These are phyloP conservation scores for Drosophila suboccidentalis DNA, from an alignment of 2,888 invertebrate genomes.

Conservation along the genomic window DNA sequence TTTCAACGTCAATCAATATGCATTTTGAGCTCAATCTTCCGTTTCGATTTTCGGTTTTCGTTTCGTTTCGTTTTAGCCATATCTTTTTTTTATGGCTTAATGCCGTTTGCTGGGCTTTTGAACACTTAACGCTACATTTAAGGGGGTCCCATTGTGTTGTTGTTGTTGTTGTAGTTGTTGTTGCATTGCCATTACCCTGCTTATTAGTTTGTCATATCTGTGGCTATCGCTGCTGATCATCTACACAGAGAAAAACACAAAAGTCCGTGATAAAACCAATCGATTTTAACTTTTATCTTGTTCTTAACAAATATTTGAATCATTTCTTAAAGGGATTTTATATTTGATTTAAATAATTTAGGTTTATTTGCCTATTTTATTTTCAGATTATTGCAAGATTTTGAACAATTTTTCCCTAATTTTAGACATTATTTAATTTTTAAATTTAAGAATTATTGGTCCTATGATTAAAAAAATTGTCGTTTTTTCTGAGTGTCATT, in stretches of 20 bases:
- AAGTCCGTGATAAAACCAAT: too few species aligned
- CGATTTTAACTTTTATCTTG: too few species aligned
- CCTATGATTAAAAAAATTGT: too few species aligned
- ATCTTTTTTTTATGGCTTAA: constrained; percentile 79
- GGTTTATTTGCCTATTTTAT: too few species aligned
- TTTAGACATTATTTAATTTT: too few species aligned
- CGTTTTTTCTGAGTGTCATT: too few species aligned
- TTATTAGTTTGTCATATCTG: constrained; percentile 68
- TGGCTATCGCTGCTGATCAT: constrained; percentile 45
- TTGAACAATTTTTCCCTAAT: too few species aligned
- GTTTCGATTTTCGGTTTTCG: constrained; percentile 39
- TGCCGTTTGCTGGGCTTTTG: constrained; percentile 76
- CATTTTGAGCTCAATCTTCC: constrained; percentile 78
- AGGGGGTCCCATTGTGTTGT: constrained; percentile 43
- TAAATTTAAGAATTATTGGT: too few species aligned
- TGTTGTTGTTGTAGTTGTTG: constrained; percentile 17
- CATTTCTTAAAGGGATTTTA: too few species aligned
- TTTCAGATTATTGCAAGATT: too few species aligned
- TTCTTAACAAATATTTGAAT: too few species aligned
- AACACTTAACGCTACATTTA: constrained; percentile 81
- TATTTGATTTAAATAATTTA: too few species aligned
- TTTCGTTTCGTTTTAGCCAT: constrained; percentile 61
- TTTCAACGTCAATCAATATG: constrained; percentile 83
- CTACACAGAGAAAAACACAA: neutral
- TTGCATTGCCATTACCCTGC: constrained; percentile 59